phyloP scores from a whole-genome alignment of 2,113 vertebrate species.

The Ictidomys tridecemlineatus region DNA sequence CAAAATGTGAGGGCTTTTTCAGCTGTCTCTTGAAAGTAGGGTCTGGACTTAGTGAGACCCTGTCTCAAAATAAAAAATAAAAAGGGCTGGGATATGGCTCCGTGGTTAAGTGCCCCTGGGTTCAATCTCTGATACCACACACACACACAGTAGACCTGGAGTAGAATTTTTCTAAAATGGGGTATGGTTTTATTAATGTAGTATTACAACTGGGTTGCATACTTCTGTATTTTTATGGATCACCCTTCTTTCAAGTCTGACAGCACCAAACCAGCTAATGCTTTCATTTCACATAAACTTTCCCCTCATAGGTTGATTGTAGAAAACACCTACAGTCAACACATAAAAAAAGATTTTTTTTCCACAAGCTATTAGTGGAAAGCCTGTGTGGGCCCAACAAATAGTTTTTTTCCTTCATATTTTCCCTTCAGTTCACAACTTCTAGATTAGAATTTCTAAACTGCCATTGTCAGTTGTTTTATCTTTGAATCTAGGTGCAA shows the following conservation, averaged over 20 bases:
- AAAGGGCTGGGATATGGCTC: no score
- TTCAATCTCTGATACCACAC: no score
- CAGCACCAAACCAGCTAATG: conserved; percentile 21
- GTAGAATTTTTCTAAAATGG: conserved; percentile 19
- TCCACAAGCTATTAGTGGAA: conserved; percentile 78
- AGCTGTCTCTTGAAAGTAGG: not conserved
- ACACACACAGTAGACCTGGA: not conserved
- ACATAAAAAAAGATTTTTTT: conserved; percentile 59
- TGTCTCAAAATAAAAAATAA: no score
- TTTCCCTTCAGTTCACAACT: conserved; percentile 65
- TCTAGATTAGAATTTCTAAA: conserved; percentile 63
- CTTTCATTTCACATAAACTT: conserved; percentile 72
- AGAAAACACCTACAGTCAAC: conserved; percentile 73
- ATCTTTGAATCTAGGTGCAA: not conserved
- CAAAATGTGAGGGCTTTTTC: not conserved
- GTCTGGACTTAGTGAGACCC: no score
- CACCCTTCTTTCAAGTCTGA: conserved; percentile 21
- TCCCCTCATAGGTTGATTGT: conserved; percentile 51
- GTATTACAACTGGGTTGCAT: not conserved
- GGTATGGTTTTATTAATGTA: not conserved
- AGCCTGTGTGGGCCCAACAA: conserved; percentile 74
- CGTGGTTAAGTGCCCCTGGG: no score
- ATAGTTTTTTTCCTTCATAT: conserved; percentile 48
- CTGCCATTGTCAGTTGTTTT: conserved; percentile 18
- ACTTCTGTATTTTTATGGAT: conserved; percentile 21